A percentile compares a stretch with the other conserved stretches of the same genome.
phyloP scores from a whole-genome alignment of 2,113 vertebrate genomes.

The Psilopsiagon aymara region DNA sequence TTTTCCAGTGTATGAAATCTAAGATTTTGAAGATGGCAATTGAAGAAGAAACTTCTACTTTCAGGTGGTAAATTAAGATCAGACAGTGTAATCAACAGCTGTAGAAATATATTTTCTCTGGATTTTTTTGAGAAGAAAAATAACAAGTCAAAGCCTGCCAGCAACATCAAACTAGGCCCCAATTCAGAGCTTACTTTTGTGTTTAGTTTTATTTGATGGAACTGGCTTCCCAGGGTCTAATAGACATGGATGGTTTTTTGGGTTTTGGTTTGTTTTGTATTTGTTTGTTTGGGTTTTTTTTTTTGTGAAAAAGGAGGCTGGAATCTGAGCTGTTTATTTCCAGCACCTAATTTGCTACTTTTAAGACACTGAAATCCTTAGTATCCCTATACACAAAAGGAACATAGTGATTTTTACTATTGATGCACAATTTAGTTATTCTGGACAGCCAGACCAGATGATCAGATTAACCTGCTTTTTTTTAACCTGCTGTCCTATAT shows the following conservation, averaged over 20 bases:
- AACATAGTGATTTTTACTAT: not conserved
- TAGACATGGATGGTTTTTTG: not conserved
- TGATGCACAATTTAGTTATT: not conserved
- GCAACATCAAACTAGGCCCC: not conserved
- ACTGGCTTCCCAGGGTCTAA: not conserved
- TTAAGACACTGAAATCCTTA: not conserved
- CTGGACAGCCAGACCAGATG: not conserved
- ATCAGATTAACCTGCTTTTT: not conserved
- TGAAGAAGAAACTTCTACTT: not conserved
- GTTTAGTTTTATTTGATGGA: not conserved
- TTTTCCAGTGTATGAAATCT: not conserved
- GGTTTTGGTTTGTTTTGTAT: not conserved
- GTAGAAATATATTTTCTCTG: not conserved
- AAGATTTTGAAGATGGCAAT: not conserved
- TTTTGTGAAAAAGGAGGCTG: not conserved
- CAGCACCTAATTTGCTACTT: not conserved
- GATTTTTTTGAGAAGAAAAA: not conserved
- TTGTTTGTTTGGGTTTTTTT: not conserved
- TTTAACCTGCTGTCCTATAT: not conserved
- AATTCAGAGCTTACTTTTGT: not conserved
- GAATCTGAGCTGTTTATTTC: not conserved
- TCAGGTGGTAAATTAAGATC: not conserved
- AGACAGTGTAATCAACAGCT: not conserved
- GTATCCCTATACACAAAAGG: not conserved
- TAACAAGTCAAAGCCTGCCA: not conserved